Conservation (phyloP, 2,797 vertebrate species). For the Falco peregrinus region DNA sequence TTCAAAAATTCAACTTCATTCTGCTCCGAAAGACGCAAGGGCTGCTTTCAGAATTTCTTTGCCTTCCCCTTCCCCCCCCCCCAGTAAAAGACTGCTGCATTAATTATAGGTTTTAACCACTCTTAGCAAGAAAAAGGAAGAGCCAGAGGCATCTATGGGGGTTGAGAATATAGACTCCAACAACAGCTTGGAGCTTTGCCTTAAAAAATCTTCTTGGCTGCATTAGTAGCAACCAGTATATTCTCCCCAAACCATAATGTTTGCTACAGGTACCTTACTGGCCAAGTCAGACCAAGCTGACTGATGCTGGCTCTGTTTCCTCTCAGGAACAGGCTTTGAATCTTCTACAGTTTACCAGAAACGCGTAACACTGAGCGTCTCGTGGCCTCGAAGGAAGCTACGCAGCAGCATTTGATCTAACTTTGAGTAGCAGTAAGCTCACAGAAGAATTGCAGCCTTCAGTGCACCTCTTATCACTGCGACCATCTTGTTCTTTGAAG, state of each 20-base stretch:
- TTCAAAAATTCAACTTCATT: not conserved
- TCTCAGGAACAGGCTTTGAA: not conserved
- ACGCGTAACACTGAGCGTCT: fast-evolving
- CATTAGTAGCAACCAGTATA: not conserved
- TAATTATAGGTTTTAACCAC: not conserved
- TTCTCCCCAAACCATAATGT: not conserved
- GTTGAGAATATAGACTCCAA: not conserved
- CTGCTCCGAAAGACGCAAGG: not conserved
- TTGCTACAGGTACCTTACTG: not conserved
- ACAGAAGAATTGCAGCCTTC: not conserved
- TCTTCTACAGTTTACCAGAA: not conserved
- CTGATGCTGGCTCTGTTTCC: fast-evolving
- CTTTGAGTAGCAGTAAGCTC: fast-evolving
- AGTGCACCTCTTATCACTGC: fast-evolving
- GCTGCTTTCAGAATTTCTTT: not conserved
- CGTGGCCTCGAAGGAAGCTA: not conserved
- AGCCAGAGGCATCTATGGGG: not conserved
- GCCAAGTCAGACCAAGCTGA: not conserved
- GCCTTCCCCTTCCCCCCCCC: no score
- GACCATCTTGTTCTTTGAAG: not conserved
- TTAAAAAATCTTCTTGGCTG: not conserved
- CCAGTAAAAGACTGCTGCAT: not conserved
- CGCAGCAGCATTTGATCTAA: not conserved
- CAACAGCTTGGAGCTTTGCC: not conserved
- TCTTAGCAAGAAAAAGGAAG: not conserved